These are phyloP conservation scores for Bradypodion ventrale DNA, from an alignment of 2,797 vertebrate genomes.

Conservation along the genomic window DNA sequence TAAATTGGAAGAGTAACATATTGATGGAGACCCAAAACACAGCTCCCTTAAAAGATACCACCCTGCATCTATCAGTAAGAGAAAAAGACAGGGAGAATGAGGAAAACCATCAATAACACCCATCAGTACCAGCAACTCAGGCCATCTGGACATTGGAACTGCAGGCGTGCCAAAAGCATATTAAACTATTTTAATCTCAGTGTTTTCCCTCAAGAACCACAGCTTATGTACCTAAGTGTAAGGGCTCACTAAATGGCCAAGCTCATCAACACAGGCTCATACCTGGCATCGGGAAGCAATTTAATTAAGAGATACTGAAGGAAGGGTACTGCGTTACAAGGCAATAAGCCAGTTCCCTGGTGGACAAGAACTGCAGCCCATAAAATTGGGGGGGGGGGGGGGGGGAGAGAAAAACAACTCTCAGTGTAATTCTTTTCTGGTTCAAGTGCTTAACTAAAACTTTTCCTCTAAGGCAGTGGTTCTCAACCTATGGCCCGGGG, in stretches of 20 bases:
- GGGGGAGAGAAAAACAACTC: background rate
- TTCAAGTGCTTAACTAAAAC: background rate
- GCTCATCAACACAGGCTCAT: constrained; percentile 24
- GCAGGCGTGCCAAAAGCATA: background rate
- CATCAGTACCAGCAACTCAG: constrained; percentile 28
- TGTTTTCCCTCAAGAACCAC: constrained; percentile 48
- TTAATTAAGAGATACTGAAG: constrained; percentile 52
- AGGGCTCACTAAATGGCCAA: constrained; percentile 53
- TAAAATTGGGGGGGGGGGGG: background rate
- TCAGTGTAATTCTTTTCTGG: background rate
- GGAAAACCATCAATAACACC: constrained; percentile 34
- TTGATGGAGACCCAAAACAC: constrained; percentile 59
- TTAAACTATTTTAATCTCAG: constrained; percentile 47
- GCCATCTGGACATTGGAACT: constrained; percentile 55
- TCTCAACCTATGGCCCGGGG: too few species aligned
- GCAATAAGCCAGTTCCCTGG: constrained; percentile 34
- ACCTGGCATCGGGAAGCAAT: background rate
- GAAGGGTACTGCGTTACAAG: constrained; percentile 29
- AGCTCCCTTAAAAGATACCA: constrained; percentile 41
- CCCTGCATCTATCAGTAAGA: constrained; percentile 51
- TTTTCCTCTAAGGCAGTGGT: background rate
- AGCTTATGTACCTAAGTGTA: constrained; percentile 6
- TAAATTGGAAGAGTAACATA: constrained; percentile 65
- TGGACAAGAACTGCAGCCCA: background rate
- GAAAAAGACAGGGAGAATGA: constrained; percentile 43